These are phyloP conservation scores for Yponomeuta cagnagella DNA, from an alignment of 2,888 invertebrate species.

Conservation along the genomic window DNA sequence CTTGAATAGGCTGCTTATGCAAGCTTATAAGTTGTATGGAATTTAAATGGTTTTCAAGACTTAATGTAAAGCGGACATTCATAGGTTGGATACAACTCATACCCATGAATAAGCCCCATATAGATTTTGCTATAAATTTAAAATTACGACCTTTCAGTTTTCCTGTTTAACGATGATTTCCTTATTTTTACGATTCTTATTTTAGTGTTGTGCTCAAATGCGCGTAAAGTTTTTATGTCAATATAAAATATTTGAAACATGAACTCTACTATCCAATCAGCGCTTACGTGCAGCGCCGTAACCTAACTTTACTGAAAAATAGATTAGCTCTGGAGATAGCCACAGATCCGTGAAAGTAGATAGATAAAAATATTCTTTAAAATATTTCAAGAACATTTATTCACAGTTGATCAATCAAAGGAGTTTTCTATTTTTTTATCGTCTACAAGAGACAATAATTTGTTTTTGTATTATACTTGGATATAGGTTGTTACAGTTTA, in stretches of 20 bases:
- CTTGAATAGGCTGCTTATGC: too few species aligned
- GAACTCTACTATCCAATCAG: neutral
- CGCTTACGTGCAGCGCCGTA: neutral
- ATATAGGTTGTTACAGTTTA: too few species aligned
- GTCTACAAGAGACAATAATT: too few species aligned
- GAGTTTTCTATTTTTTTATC: too few species aligned
- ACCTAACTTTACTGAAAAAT: neutral
- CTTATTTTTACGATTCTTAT: neutral
- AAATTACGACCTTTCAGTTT: neutral
- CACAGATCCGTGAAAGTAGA: neutral
- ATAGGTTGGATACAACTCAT: too few species aligned
- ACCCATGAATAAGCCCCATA: neutral
- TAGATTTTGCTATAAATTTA: neutral
- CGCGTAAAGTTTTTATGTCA: neutral
- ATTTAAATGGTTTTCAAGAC: too few species aligned
- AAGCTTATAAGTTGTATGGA: too few species aligned
- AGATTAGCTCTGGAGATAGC: neutral
- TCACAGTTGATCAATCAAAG: too few species aligned
- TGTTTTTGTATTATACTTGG: too few species aligned
- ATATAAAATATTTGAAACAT: neutral
- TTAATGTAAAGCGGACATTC: too few species aligned
- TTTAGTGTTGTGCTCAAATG: neutral
- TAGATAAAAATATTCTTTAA: too few species aligned
- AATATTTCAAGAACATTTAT: too few species aligned
- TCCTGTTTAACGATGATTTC: neutral